Base-by-base conservation (phyloP, 1,140 invertebrate species). In the Hylyphantes graminicola region DNA sequence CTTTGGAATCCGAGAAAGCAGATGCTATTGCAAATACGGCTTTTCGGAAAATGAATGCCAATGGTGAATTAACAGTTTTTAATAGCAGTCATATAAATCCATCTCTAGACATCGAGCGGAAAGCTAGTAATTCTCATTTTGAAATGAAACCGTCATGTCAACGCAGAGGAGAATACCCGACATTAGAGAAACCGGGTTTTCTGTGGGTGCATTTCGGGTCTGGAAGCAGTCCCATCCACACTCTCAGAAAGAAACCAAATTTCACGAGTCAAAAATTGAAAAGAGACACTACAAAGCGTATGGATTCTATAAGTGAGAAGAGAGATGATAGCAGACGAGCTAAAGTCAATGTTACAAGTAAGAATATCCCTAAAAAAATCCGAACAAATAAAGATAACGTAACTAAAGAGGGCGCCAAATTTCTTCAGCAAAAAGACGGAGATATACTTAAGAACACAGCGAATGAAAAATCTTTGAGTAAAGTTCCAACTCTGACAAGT, bases 171-270 rank as follows among this genome's bases (percentile, higher is more conserved):
- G 73, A 85, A 9, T 83, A 83, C 17, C 63, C 82, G 9, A 85
- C 21, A n/a, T 70, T 85, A 19, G 82, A 85, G n/a, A 85, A 85
- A 35, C 74, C 82, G 0, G 82, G 82, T 15, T 85, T 85, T 53
- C 35, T 85, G 19, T 85, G 82, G 82, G 82, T 85, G 3, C 82
- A 85, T 61, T 85, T 85, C 13, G 82, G 82, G 54, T 85, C 82
- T 13, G 74, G 74, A 0, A 85, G 82, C 17, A 85, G 82, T 21
- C 82, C 82, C 1, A 70, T 85, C 12, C 72, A 73, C 63, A 77
- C 74, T 13, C 54, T 76, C 3, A 85, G 77, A 70, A 54, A 53
- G 19, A 85, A 77, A 35, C 82, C 82, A 0, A 85, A 21, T 17
- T 72, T 85, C 11, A 77, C 82, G 4, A 85, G 82, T 53, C 63